Base-by-base conservation (phyloP, 2,888 invertebrate species). In the Tanytarsus gracilentus region DNA sequence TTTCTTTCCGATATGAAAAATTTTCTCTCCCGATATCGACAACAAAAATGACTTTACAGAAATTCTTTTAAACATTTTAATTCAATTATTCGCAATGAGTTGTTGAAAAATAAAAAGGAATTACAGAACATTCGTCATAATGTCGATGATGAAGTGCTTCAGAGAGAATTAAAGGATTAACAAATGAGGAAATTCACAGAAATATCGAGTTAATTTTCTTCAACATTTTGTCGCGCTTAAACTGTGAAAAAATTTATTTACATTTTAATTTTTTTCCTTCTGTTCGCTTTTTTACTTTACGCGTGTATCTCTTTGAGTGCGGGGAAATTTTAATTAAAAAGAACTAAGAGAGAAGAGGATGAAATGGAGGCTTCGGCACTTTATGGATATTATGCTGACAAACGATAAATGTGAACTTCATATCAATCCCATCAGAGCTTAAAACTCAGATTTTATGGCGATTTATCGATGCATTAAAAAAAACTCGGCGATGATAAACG, bases 231-330 rank as follows among this genome's bases (percentile, higher is more conserved):
- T 40, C 40, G 39, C 39, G 55, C 21, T 44, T 36, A 11, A 21
- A 23, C 53, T 33, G 36, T 53, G n/a, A n/a, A 30, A 53, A 53
- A 53, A 23, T 36, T 53, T 53, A 53, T 53, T 53, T 53, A 23
- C 21, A 9, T 36, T 53, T 53, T 36, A 40, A 26, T 25, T 26
- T 50, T 50, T 21, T 5, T 9, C 9, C 29, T 50, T 52, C 21
- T 52, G 33, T 53, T 36, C 16, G 14, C 11, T 33, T 36, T 36
- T 16, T 36, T 33, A 14, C 16, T n/a, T n/a, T n/a, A n/a, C n/a
- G n/a, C n/a, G n/a, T n/a, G 29, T 29, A 9, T 44, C 21, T 18
- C 21, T 44, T 36, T 36, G 36, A n/a, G n/a, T 14, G 16, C n/a
- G 36, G 36, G n/a, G 16, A 36, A 36, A 8, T 2, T 14, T 14